Evolutionary conservation across 2,113 vertebrate genomes (phyloP), one percentile per base, ranked within the genome.

Genomic region (Eudyptes chrysolophus): DNA sequence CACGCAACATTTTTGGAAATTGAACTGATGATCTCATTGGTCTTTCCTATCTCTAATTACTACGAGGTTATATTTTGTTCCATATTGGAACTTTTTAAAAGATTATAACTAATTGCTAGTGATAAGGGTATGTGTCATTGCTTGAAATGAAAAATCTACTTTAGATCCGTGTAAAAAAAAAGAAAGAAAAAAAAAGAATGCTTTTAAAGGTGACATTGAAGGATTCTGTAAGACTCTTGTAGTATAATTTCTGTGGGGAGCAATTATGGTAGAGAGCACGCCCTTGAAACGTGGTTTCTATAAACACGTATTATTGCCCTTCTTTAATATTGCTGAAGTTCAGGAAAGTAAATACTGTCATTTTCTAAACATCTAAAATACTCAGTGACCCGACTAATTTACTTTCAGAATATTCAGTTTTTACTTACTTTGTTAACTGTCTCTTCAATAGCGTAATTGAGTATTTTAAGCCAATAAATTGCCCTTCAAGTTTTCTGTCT

Each of bases 401-500:
- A 79, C 76, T 94, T 89, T 79, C 61, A 85, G 84, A 61, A 75
- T 81, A 84, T 74, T 76, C 72, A 34, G 22, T 29, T 40, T 97
- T 96, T 89, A 38, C 87, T 84, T 94, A 95, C 93, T 96, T 94
- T 90, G 84, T 72, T 97, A 96, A 87, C 87, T 70, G 38, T 85
- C 88, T 87, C 58, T 94, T 97, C 94, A 90, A 38, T 69, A 55
- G 80, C 87, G 89, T 97, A 97, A 97, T 95, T 97, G 94, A 97
- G 80, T 97, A 95, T 96, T 96, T 97, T 95, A 96, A 97, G 92
- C 93, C 91, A 84, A 87, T 96, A 97, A 96, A 98, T 97, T 93
- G 90, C 91, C 71, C 89, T 97, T 95, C 89, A 94, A 57, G 92
- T 27, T 93, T 92, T 87, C 92, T 94, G 87, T 91, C 92, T 96